Evolutionary conservation across 1,140 invertebrate genomes (phyloP).

Genomic region (Glossosoma conforme): DNA sequence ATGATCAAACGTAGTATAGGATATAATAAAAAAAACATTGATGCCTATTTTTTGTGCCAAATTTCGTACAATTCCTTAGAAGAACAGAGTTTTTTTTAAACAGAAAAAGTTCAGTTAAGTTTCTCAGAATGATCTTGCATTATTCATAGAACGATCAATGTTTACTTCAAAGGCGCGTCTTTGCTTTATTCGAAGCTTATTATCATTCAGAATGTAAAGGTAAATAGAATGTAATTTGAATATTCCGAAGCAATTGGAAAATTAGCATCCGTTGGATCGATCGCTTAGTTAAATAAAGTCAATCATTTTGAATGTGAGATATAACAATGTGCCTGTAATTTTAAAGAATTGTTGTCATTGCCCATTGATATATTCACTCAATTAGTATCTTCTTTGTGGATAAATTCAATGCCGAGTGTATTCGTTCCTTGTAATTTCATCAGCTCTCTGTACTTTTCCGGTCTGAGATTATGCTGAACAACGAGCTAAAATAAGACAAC

Average conservation of each 20-base stretch:
- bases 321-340: not conserved
- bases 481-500: too few relatives aligned
- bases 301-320: not conserved
- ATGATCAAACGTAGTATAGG: too few relatives aligned
- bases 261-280: constrained; percentile 3
- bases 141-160: constrained; percentile 6
- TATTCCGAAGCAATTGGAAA: constrained; percentile 8
- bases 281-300: not conserved
- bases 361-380: too few relatives aligned
- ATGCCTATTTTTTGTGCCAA: too few relatives aligned
- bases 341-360: not conserved
- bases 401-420: too few relatives aligned
- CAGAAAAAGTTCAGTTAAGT: not conserved
- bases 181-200: constrained; percentile 6
- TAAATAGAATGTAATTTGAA: constrained; percentile 11
- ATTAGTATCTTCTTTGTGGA: too few relatives aligned
- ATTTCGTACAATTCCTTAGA: too few relatives aligned
- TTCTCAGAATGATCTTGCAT: constrained; percentile 1
- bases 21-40: too few relatives aligned
- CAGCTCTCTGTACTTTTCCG: too few relatives aligned
- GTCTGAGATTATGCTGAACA: too few relatives aligned
- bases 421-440: too few relatives aligned
- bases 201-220: constrained; percentile 8
- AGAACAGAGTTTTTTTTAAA: not conserved
- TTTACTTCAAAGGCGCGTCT: constrained; percentile 3